Percentiles rank a stretch among this genome's conserved stretches.
These are phyloP conservation scores for Herpetotheres cachinnans DNA, from an alignment of 2,113 vertebrate genomes.

Conservation along the genomic window DNA sequence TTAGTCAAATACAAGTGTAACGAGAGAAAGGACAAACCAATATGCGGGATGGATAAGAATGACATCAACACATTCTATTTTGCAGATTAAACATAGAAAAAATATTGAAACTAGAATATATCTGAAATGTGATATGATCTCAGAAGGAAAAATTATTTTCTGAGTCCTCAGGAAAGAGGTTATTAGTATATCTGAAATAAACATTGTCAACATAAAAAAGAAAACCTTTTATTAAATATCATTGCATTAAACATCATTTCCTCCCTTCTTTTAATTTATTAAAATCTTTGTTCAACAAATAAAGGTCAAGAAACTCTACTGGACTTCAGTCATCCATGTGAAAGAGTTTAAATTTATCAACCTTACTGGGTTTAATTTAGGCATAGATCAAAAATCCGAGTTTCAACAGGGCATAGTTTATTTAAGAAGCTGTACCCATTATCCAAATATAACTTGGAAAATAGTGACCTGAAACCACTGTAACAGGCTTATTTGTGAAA, in stretches of 20 bases:
- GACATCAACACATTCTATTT: constrained; percentile 50
- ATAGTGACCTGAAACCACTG: not conserved
- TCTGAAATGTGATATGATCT: constrained; percentile 53
- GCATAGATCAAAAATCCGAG: not conserved
- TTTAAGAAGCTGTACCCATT: not conserved
- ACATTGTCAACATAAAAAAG: not conserved
- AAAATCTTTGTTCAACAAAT: not conserved
- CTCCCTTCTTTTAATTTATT: not conserved
- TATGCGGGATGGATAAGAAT: constrained; percentile 61
- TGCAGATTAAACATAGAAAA: constrained; percentile 68
- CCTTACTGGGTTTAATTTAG: not conserved
- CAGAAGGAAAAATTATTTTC: constrained; percentile 8
- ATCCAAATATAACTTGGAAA: not conserved
- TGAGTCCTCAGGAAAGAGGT: not conserved
- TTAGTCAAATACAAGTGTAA: constrained; percentile 48
- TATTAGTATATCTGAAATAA: not conserved
- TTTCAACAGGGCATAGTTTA: not conserved
- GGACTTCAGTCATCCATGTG: not conserved
- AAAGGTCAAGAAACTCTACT: not conserved
- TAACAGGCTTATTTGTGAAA: not conserved
- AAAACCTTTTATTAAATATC: not conserved
- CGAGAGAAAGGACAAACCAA: constrained; percentile 66
- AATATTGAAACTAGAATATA: constrained; percentile 65
- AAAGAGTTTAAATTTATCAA: not conserved
- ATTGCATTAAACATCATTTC: not conserved